Conservation (phyloP, 2,797 vertebrate genomes). For the Phalloptychus januarius region DNA sequence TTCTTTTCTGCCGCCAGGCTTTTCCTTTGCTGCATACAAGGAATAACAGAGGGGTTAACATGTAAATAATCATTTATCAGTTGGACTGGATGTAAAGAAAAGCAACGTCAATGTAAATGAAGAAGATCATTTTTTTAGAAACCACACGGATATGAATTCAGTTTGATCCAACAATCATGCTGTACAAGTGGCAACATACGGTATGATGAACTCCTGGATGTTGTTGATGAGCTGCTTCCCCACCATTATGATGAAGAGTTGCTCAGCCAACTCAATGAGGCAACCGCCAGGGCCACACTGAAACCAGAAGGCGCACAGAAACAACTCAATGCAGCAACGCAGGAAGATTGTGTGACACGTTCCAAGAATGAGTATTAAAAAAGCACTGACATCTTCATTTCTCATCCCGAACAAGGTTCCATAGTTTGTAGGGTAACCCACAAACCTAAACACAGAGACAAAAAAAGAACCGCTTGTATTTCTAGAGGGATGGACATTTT, state of each 20-base stretch:
- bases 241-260: slow-evolving; percentile 87
- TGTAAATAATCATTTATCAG: background rate
- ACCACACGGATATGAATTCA: background rate
- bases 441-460: slow-evolving; percentile 71
- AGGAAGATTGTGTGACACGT: background rate
- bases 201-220: slow-evolving; percentile 83
- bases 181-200: slow-evolving; percentile 67
- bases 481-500: background rate
- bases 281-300: slow-evolving; percentile 85
- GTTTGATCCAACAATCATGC: background rate
- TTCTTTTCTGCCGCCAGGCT: slow-evolving; percentile 80
- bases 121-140: background rate
- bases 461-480: background rate
- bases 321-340: background rate
- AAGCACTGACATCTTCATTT: slow-evolving; percentile 84
- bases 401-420: slow-evolving; percentile 84
- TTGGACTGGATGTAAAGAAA: background rate
- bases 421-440: slow-evolving; percentile 84
- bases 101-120: background rate
- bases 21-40: slow-evolving; percentile 80
- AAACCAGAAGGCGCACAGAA: slow-evolving; percentile 30
- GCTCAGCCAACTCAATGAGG: slow-evolving; percentile 83
- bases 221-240: slow-evolving; percentile 86
- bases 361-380: background rate
- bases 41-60: background rate